These are phyloP conservation scores for Xiphias gladius DNA, from an alignment of 2,113 vertebrate species.

Conservation along the genomic window DNA sequence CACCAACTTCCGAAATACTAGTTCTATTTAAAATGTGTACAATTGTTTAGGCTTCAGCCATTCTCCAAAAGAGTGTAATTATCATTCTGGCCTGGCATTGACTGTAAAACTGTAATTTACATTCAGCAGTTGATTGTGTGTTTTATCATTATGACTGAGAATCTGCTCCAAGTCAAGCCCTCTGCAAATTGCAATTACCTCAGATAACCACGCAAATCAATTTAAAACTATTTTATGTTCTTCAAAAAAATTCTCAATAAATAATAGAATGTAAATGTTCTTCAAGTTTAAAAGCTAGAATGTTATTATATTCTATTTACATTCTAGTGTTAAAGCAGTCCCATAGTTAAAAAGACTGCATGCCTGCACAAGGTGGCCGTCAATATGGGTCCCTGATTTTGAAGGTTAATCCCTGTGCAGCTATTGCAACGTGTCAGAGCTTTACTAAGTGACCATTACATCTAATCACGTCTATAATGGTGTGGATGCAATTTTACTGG, in stretches of 20 bases:
- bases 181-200: slow-evolving; percentile 31
- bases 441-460: slow-evolving; percentile 71
- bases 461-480: slow-evolving; percentile 65
- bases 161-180: slow-evolving; percentile 17
- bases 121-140: slow-evolving; percentile 27
- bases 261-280: not conserved
- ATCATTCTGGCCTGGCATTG: slow-evolving; percentile 8
- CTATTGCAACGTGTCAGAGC: slow-evolving; percentile 52
- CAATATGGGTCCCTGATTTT: slow-evolving; percentile 41
- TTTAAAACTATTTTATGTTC: slow-evolving; percentile 15
- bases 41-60: slow-evolving; percentile 6
- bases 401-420: slow-evolving; percentile 44
- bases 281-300: slow-evolving; percentile 9
- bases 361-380: slow-evolving; percentile 13
- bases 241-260: not conserved
- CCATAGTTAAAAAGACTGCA: slow-evolving; percentile 8
- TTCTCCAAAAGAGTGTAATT: slow-evolving; percentile 18
- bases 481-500: slow-evolving; percentile 53
- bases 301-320: slow-evolving; percentile 3
- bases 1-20: not conserved
- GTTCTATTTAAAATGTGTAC: not conserved
- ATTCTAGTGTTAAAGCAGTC: not conserved
- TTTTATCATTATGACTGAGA: slow-evolving; percentile 36
- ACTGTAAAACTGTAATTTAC: slow-evolving; percentile 18
- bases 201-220: slow-evolving; percentile 27